These are phyloP conservation scores for Nephila pilipes DNA, from an alignment of 1,140 invertebrate genomes.

Conservation along the genomic window DNA sequence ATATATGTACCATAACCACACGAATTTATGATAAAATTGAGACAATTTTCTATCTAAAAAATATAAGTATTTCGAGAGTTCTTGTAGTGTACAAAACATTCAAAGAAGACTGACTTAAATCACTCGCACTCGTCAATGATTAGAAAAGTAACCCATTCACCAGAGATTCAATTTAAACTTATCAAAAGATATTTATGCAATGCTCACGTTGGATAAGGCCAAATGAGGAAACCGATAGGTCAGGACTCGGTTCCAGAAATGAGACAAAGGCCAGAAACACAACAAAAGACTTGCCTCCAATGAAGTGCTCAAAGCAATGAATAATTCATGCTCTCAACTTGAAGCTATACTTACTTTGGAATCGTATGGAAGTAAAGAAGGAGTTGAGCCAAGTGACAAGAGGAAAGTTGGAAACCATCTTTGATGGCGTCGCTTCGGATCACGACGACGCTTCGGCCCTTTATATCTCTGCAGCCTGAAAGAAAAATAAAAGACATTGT, in stretches of 20 bases:
- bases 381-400: constrained; percentile 67
- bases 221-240: background rate
- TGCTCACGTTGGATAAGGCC: too few relatives aligned
- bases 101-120: too few relatives aligned
- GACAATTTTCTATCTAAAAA: too few relatives aligned
- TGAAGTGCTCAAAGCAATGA: background rate
- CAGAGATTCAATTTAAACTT: too few relatives aligned
- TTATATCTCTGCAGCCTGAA: constrained; percentile 65
- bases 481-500: too few relatives aligned
- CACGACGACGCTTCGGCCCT: constrained; percentile 49
- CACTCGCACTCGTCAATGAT: too few relatives aligned
- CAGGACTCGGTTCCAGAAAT: background rate
- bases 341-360: constrained; percentile 55
- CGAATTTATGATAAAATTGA: too few relatives aligned
- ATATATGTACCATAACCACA: too few relatives aligned
- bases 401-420: constrained; percentile 53
- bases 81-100: too few relatives aligned
- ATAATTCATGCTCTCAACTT: background rate
- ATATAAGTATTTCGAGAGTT: too few relatives aligned
- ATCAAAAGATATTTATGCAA: too few relatives aligned
- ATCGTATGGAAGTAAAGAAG: constrained; percentile 73
- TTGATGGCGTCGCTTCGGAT: constrained; percentile 44
- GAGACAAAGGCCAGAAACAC: background rate
- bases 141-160: too few relatives aligned
- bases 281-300: background rate